Percentiles rank a stretch among this genome's conserved stretches.
Conservation (phyloP, 2,113 vertebrate genomes). For the Mesocricetus auratus region DNA sequence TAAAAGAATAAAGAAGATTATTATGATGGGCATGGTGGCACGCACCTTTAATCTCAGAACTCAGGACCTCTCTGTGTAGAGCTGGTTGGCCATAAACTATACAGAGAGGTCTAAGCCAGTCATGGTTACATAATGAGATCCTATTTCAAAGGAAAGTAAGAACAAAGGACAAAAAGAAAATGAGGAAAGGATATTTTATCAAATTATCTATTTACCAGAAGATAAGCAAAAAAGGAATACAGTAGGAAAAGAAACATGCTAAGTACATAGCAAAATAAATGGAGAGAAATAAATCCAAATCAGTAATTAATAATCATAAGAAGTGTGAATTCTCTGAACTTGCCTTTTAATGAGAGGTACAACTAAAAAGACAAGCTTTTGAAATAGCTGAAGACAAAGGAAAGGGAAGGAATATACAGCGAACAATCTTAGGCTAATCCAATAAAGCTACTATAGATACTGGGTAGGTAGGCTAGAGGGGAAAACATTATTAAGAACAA, state of each 20-base stretch:
- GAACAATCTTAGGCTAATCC: not conserved
- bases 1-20: not conserved
- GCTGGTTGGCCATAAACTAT: no score
- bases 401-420: not conserved
- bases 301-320: not conserved
- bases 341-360: not conserved
- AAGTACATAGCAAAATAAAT: not conserved
- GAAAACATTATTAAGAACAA: not conserved
- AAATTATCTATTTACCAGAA: slow-evolving; percentile 1
- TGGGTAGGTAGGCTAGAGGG: not conserved
- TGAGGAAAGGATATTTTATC: not conserved
- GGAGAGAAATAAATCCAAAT: not conserved
- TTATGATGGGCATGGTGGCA: not conserved
- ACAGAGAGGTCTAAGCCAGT: not conserved
- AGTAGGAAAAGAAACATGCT: not conserved
- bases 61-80: no score
- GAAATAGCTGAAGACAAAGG: not conserved
- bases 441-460: not conserved
- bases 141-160: not conserved
- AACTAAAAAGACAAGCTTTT: not conserved
- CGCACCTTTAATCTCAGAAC: not conserved
- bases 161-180: not conserved
- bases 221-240: not conserved
- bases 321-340: not conserved
- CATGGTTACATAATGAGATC: not conserved